Conservation (phyloP, 1,140 invertebrate genomes). For the Thalassaphorura encarpata region DNA sequence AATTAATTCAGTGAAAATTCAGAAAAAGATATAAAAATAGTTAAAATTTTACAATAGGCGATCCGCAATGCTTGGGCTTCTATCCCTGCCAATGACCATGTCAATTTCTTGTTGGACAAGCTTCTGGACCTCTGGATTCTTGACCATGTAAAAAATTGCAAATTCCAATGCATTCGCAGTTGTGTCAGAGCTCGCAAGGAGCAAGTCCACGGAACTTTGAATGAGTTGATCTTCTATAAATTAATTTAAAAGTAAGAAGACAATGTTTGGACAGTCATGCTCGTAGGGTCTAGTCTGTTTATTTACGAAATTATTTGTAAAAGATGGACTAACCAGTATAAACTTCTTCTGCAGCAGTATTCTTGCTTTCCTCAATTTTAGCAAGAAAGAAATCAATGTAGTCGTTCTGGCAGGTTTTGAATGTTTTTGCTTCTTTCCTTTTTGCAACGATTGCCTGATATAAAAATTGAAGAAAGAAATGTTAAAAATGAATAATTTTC, state of each 20-base stretch:
- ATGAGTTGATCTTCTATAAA: conserved; percentile 7
- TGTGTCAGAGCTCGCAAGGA: conserved; percentile 30
- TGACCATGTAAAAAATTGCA: conserved; percentile 2
- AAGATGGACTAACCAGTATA: conserved; percentile 4
- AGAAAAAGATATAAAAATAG: too few relatives aligned
- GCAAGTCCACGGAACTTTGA: conserved; percentile 4
- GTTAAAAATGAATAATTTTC: neutral
- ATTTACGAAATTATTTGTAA: neutral
- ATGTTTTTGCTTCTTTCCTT: neutral
- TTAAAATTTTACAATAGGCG: too few relatives aligned
- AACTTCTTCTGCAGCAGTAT: neutral
- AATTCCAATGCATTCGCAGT: neutral
- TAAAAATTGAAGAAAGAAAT: neutral
- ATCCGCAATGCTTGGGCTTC: neutral
- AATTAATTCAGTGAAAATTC: too few relatives aligned
- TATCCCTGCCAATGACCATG: neutral
- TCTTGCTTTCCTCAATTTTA: neutral
- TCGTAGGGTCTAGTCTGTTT: neutral
- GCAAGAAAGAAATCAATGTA: conserved; percentile 4
- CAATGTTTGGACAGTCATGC: neutral
- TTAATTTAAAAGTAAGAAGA: neutral
- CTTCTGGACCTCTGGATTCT: neutral
- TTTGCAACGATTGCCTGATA: neutral
- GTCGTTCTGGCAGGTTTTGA: neutral
- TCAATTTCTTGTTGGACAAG: neutral